A percentile compares a stretch with the other conserved stretches of the same genome.
Evolutionary conservation across 2,113 vertebrate genomes (phyloP).

Genomic region (Microcebus jonahi): DNA sequence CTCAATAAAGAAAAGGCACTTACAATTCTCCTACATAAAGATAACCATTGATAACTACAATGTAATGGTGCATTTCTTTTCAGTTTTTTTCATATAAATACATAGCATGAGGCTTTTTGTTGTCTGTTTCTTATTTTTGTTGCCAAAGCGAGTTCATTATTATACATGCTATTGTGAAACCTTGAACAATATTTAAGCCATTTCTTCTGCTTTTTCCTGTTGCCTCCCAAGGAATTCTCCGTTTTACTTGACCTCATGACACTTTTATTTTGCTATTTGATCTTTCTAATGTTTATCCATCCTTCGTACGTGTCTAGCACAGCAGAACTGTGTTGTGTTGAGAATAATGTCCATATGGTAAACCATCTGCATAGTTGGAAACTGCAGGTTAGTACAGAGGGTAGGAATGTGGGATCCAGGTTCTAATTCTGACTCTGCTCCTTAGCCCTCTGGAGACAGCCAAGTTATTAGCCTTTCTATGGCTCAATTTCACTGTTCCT

Average conservation of each 20-base stretch:
- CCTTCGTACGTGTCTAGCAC: not conserved
- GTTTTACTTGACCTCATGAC: not conserved
- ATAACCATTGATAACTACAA: not conserved
- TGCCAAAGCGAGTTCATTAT: not conserved
- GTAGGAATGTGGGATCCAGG: not conserved
- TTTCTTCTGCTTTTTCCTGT: not conserved
- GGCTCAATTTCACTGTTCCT: not conserved
- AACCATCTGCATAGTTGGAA: not conserved
- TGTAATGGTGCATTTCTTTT: not conserved
- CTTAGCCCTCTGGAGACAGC: not conserved
- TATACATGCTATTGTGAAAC: not conserved
- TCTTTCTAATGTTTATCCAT: not conserved
- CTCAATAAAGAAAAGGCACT: not conserved
- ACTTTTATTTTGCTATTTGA: not conserved
- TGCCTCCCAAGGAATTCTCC: not conserved
- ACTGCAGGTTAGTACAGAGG: not conserved
- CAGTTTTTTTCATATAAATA: not conserved
- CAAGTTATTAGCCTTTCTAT: not conserved
- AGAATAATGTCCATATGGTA: not conserved
- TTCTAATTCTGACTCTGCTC: not conserved
- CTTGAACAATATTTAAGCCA: not conserved
- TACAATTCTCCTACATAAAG: not conserved
- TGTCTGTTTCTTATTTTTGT: not conserved
- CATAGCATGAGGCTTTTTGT: not conserved
- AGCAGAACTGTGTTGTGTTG: not conserved